phyloP scores from a whole-genome alignment of 2,888 invertebrate genomes.

The Phyto melanocephala region DNA sequence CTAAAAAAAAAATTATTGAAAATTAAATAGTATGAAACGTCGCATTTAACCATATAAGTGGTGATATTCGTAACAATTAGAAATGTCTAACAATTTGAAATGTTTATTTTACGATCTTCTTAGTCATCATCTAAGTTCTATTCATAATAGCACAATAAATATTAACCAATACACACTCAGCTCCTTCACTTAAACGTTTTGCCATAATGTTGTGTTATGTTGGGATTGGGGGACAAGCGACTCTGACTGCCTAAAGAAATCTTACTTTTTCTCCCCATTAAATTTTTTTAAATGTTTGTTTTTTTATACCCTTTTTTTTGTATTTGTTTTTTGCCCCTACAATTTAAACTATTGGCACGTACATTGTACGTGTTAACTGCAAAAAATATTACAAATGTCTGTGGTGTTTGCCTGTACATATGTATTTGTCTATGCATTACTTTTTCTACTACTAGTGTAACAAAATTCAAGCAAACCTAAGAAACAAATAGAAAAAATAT shows the following conservation, averaged over 20 bases:
- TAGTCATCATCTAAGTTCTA: slow-evolving; percentile 25
- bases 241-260: slow-evolving; percentile 8
- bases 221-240: background rate
- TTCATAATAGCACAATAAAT: too few species aligned
- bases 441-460: slow-evolving; percentile 13
- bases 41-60: slow-evolving; percentile 17
- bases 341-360: slow-evolving; percentile 61
- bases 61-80: slow-evolving; percentile 49
- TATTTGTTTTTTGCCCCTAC: background rate
- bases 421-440: background rate
- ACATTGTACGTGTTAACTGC: slow-evolving; percentile 59
- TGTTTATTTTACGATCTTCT: slow-evolving; percentile 46
- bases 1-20: background rate
- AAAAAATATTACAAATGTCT: slow-evolving; percentile 37
- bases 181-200: background rate
- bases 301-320: background rate
- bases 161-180: background rate
- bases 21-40: slow-evolving; percentile 2
- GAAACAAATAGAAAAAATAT: background rate
- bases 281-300: background rate
- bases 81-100: slow-evolving; percentile 38
- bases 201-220: background rate
- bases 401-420: background rate
- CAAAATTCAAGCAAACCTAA: background rate
- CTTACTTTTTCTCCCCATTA: background rate